Percentiles rank a stretch among this genome's conserved stretches.
Conservation (phyloP, 2,888 invertebrate species). For the Lagria hirta region DNA sequence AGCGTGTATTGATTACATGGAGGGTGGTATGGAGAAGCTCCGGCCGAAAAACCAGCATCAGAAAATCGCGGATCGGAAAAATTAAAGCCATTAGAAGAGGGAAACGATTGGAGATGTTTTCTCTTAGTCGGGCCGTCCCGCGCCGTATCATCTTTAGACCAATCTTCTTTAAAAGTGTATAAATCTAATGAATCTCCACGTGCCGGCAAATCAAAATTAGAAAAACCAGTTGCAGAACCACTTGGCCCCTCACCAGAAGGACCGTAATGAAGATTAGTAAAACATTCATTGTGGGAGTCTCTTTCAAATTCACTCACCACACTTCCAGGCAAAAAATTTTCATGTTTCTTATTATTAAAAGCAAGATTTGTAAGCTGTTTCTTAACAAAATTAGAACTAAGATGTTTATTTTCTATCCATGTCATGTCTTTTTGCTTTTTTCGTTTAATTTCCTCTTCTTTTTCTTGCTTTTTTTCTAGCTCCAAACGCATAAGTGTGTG, state of each 20-base stretch:
- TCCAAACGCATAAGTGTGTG: conserved; percentile 94
- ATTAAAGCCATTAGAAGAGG: conserved; percentile 45
- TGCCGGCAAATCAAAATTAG: conserved; percentile 49
- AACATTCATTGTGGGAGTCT: conserved; percentile 67
- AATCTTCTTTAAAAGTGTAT: conserved; percentile 63
- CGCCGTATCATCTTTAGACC: conserved; percentile 59
- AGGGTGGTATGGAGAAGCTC: conserved; percentile 37
- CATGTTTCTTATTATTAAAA: no score
- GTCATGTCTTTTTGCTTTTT: conserved; percentile 55
- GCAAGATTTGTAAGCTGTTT: no score
- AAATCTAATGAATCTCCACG: conserved; percentile 63
- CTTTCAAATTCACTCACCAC: no score
- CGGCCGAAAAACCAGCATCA: conserved; percentile 45
- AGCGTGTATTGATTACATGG: conserved; percentile 48
- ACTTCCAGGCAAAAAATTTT: no score
- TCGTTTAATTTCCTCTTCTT: conserved; percentile 55
- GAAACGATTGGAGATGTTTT: conserved; percentile 33
- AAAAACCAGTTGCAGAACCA: conserved; percentile 40
- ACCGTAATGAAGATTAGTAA: conserved; percentile 70
- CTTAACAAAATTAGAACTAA: no score
- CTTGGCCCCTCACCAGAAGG: conserved; percentile 55
- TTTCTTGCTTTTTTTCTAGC: conserved; percentile 77
- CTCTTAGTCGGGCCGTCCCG: conserved; percentile 32
- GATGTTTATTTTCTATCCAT: conserved; percentile 59
- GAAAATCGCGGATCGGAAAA: conserved; percentile 50